A percentile compares a stretch with the other conserved stretches of the same genome.
These are phyloP conservation scores for Halichoeres trimaculatus DNA, from an alignment of 2,113 vertebrate species.

Conservation along the genomic window DNA sequence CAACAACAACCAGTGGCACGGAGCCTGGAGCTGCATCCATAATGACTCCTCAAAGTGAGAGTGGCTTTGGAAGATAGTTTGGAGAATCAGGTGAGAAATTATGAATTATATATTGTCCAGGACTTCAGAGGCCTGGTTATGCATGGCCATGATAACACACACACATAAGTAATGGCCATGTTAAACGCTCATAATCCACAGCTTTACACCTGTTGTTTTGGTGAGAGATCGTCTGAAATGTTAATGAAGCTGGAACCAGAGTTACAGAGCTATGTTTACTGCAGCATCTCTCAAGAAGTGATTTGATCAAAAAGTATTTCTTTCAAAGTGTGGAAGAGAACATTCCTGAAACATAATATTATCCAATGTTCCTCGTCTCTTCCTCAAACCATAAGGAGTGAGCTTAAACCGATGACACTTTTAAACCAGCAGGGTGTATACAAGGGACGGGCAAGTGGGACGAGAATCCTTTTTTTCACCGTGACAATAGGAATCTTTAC, in stretches of 20 bases:
- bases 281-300: constrained; percentile 11
- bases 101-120: constrained; percentile 53
- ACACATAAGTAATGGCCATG: constrained; percentile 47
- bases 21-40: constrained; percentile 41
- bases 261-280: constrained; percentile 17
- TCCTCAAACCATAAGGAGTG: not conserved
- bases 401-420: not conserved
- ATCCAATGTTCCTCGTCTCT: not conserved
- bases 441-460: no score
- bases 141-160: constrained; percentile 33
- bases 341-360: no score
- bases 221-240: constrained; percentile 35
- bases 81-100: constrained; percentile 37
- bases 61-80: constrained; percentile 47
- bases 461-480: no score
- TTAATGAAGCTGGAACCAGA: constrained; percentile 43
- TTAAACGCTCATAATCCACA: constrained; percentile 50
- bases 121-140: constrained; percentile 57
- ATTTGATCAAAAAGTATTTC: constrained; percentile 13
- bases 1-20: constrained; percentile 13
- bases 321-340: not conserved
- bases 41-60: constrained; percentile 43
- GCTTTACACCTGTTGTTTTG: constrained; percentile 41
- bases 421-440: no score
- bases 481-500: no score